A percentile compares a stretch with the other conserved stretches of the same genome.
Evolutionary conservation across 2,113 vertebrate species (phyloP).

Genomic region (Amphiprion ocellaris): DNA sequence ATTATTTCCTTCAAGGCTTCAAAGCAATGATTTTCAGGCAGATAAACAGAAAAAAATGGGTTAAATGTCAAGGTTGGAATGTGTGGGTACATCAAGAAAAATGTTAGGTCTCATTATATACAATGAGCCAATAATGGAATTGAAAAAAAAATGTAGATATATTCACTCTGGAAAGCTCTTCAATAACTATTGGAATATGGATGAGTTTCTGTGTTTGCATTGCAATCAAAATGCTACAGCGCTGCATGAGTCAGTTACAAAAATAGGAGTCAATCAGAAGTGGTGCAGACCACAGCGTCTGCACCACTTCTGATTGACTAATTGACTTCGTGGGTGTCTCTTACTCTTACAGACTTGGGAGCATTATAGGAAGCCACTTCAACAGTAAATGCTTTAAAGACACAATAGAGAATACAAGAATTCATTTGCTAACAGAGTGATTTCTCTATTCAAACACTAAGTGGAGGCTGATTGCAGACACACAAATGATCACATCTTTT

Average conservation of each 20-base stretch:
- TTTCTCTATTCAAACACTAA: conserved; percentile 35
- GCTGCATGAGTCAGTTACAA: conserved; percentile 40
- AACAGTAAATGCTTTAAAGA: conserved; percentile 54
- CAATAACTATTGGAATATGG: conserved; percentile 49
- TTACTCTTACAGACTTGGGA: conserved; percentile 37
- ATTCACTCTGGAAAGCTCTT: conserved; percentile 46
- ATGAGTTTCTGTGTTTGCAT: conserved; percentile 40
- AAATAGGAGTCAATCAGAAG: conserved; percentile 59
- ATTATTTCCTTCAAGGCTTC: conserved; percentile 3
- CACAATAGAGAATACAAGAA: conserved; percentile 49
- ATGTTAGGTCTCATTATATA: conserved; percentile 16
- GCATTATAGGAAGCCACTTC: conserved; percentile 50
- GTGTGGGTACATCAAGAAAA: conserved; percentile 18
- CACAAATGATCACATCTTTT: conserved; percentile 24
- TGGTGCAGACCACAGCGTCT: conserved; percentile 18
- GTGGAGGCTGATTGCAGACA: conserved; percentile 29
- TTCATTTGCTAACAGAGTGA: conserved; percentile 35
- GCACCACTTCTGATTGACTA: too few relatives aligned
- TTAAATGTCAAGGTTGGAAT: conserved; percentile 51
- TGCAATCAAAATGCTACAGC: conserved; percentile 55
- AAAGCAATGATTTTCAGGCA: background rate
- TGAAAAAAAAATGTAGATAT: conserved; percentile 29
- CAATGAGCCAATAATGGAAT: conserved; percentile 16
- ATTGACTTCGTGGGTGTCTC: conserved; percentile 45
- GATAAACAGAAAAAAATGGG: conserved; percentile 28